Evolutionary conservation across 2,113 vertebrate genomes (phyloP), one percentile per base, ranked within the genome.

Genomic region (Dermatemys mawii): DNA sequence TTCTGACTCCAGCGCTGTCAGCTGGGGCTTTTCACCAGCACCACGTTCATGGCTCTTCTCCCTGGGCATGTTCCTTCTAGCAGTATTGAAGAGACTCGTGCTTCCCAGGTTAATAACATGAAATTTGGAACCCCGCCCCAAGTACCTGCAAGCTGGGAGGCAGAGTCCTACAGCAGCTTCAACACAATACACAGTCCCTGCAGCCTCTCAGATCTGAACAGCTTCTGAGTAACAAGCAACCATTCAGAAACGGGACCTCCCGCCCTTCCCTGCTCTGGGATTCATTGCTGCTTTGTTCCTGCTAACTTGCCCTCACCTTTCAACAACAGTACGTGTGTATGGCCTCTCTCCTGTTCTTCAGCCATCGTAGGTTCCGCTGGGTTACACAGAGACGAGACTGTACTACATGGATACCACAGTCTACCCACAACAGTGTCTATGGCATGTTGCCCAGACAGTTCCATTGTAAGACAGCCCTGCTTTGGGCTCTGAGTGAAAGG

Each of bases 111-210:
- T 78, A 86, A 50, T 26, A 3, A 3, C 85, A 86, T 87, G 51
- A 93, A 76, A 90, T 76, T 73, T 38, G 1, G 32, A 79, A 44
- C 80, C 93, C 83, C 8, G 0, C 0, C 0, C 60, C 57, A 4
- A 8, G 80, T 16, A 76, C n/a, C 90, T 86, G 5, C 83, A 50
- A 63, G 83, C 11, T 0, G 38, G 17, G 50, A 79, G 79, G 67
- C 85, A 75, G 11, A 87, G 57, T 46, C 32, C 84, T 92, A 80
- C 92, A 80, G 86, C 90, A 80, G 81, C 88, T 57, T 83, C 86
- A 87, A 80, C 0, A 0, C 1, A 6, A 44, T 50, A 3, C 11
- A 1, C 49, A 14, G 49, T 35, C 78, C 7, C 60, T 38, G 44
- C 83, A 95, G 49, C 80, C 35, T 46, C 57, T 50, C 14, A 46